A percentile compares a stretch with the other conserved stretches of the same genome.
Conservation (phyloP, 2,797 vertebrate species). For the Podargus strigoides region DNA sequence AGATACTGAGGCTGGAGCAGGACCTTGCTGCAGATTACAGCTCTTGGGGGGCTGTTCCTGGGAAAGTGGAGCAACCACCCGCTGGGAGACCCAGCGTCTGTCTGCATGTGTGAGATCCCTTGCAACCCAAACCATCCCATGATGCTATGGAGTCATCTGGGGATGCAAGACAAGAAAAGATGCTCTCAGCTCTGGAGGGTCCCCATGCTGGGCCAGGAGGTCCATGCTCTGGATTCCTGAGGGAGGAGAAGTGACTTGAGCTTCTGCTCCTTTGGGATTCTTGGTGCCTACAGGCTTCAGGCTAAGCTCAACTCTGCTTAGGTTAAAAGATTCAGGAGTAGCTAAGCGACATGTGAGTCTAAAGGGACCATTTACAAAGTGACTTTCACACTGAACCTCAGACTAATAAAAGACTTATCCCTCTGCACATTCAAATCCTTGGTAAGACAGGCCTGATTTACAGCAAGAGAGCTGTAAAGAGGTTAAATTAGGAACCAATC, state of each 20-base stretch:
- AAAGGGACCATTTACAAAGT: background rate
- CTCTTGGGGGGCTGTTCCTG: background rate
- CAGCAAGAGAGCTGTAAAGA: background rate
- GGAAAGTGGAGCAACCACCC: too few species aligned
- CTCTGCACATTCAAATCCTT: background rate
- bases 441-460: background rate
- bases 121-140: too few species aligned
- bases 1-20: background rate
- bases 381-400: background rate
- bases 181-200: background rate
- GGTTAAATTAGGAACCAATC: slow-evolving; percentile 4
- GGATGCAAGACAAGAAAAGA: background rate
- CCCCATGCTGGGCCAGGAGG: accelerated
- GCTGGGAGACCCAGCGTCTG: too few species aligned
- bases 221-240: background rate
- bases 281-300: background rate
- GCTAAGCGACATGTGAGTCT: accelerated
- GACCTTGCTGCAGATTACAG: background rate
- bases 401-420: too few species aligned
- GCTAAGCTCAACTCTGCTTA: background rate
- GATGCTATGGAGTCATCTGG: background rate
- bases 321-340: background rate
- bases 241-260: background rate
- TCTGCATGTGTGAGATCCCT: too few species aligned
- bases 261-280: background rate